A percentile compares a stretch with the other conserved stretches of the same genome.
These are phyloP conservation scores for Leptinotarsa tumamoca DNA, from an alignment of 2,888 invertebrate species.

Conservation along the genomic window DNA sequence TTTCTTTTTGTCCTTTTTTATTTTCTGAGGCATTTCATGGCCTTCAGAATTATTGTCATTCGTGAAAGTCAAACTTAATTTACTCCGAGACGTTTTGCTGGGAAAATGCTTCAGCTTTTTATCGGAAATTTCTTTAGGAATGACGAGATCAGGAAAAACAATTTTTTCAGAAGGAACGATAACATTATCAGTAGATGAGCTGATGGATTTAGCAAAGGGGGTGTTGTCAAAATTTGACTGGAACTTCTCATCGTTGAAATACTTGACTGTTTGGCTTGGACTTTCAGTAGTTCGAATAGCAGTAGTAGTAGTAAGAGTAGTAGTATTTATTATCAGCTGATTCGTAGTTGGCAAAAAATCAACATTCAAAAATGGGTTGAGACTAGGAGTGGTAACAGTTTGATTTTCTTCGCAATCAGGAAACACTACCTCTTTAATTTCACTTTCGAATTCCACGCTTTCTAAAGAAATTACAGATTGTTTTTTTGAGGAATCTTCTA, in stretches of 20 bases:
- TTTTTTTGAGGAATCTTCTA: background rate
- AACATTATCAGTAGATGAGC: constrained; percentile 51
- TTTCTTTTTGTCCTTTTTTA: constrained; percentile 61
- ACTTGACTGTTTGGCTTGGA: constrained; percentile 38
- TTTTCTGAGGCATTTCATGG: constrained; percentile 39
- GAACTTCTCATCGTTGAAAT: constrained; percentile 53
- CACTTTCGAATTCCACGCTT: constrained; percentile 28
- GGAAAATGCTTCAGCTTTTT: constrained; percentile 27
- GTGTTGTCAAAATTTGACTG: constrained; percentile 56
- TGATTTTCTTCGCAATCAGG: constrained; percentile 24
- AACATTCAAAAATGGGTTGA: constrained; percentile 61
- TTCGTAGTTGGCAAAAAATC: constrained; percentile 43
- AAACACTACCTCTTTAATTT: background rate
- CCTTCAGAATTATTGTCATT: constrained; percentile 35
- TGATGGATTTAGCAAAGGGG: constrained; percentile 24
- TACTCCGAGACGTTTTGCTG: constrained; percentile 31
- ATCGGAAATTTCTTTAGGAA: constrained; percentile 30
- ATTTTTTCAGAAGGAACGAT: constrained; percentile 46
- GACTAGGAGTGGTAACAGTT: constrained; percentile 37
- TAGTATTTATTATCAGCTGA: constrained; percentile 22
- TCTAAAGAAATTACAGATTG: constrained; percentile 1
- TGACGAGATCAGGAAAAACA: constrained; percentile 36
- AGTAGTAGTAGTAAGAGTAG: constrained; percentile 23
- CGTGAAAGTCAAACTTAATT: constrained; percentile 29
- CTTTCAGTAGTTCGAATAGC: constrained; percentile 47